Percentiles rank a stretch among this genome's conserved stretches.
Evolutionary conservation across 1,140 invertebrate genomes (phyloP).

Genomic region (Ptiloglossa arizonensis): DNA sequence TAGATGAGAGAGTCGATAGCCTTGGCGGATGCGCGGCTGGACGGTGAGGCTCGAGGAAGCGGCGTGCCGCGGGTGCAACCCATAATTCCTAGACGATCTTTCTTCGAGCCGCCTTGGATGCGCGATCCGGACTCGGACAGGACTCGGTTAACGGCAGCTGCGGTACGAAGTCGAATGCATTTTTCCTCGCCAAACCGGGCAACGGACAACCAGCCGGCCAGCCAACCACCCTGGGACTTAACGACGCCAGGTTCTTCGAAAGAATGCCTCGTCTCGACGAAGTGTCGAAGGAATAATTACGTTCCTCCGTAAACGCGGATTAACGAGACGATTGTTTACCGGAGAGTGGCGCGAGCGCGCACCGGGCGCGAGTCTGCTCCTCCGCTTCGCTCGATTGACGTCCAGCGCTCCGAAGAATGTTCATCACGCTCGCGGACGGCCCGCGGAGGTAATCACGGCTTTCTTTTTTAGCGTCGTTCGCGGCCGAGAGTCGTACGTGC

Average conservation of each 20-base stretch:
- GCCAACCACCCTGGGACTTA: too few species aligned
- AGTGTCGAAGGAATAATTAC: slow-evolving; percentile 37
- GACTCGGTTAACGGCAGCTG: neutral
- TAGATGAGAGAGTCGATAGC: slow-evolving; percentile 46
- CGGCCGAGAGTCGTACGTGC: neutral
- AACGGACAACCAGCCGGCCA: neutral
- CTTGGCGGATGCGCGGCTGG: slow-evolving; percentile 9
- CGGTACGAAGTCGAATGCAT: slow-evolving; percentile 26
- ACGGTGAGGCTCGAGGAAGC: slow-evolving; percentile 14
- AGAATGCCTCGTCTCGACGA: neutral
- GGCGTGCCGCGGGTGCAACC: slow-evolving; percentile 23
- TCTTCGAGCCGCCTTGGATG: neutral
- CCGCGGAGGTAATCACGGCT: slow-evolving; percentile 29
- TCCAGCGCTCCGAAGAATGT: slow-evolving; percentile 6
- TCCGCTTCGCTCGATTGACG: slow-evolving; percentile 14
- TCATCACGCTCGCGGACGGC: slow-evolving; percentile 14
- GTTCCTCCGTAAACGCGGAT: slow-evolving; percentile 27
- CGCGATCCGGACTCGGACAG: too few species aligned
- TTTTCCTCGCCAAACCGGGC: slow-evolving; percentile 7
- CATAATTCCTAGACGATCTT: slow-evolving; percentile 50
- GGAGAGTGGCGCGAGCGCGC: neutral
- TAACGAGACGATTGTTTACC: slow-evolving; percentile 40
- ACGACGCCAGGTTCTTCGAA: slow-evolving; percentile 26
- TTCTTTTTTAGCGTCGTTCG: slow-evolving; percentile 3
- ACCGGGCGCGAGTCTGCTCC: too few species aligned